phyloP scores from a whole-genome alignment of 2,888 invertebrate species.

The Caenorhabditis panamensis region DNA sequence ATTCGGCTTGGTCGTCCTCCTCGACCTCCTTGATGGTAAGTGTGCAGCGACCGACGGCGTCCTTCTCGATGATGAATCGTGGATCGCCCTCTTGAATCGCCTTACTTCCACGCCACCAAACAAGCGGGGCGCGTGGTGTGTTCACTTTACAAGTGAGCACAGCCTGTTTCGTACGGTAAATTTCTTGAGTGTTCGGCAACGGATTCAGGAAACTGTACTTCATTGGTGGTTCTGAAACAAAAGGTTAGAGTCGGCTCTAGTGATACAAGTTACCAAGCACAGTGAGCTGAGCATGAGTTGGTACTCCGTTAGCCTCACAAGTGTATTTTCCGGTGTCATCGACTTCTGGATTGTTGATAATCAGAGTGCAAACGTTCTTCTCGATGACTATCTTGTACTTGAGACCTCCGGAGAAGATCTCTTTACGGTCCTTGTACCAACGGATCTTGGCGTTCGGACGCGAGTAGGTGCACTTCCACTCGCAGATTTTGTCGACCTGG shows the following conservation, averaged over 20 bases:
- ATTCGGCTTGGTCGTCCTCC: conserved; percentile 91
- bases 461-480: conserved; percentile 94
- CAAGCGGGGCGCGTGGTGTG: conserved; percentile 93
- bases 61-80: conserved; percentile 90
- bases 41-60: conserved; percentile 92
- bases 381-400: conserved; percentile 97
- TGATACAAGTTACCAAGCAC: conserved; percentile 87
- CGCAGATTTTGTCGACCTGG: conserved; percentile 92
- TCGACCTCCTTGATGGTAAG: conserved; percentile 90
- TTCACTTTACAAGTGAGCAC: conserved; percentile 94
- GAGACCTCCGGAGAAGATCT: conserved; percentile 84
- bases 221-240: conserved; percentile 91
- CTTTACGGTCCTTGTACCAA: conserved; percentile 81
- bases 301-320: conserved; percentile 92
- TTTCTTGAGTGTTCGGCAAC: conserved; percentile 91
- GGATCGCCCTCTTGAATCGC: conserved; percentile 84
- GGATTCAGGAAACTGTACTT: conserved; percentile 93
- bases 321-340: conserved; percentile 98
- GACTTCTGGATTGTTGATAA: conserved; percentile 91
- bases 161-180: conserved; percentile 90
- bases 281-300: conserved; percentile 92
- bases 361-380: conserved; percentile 91
- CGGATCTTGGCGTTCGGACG: conserved; percentile 88
- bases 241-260: not conserved
- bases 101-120: conserved; percentile 91